These are phyloP conservation scores for Eclectus roratus DNA, from an alignment of 2,113 vertebrate genomes.

Conservation along the genomic window DNA sequence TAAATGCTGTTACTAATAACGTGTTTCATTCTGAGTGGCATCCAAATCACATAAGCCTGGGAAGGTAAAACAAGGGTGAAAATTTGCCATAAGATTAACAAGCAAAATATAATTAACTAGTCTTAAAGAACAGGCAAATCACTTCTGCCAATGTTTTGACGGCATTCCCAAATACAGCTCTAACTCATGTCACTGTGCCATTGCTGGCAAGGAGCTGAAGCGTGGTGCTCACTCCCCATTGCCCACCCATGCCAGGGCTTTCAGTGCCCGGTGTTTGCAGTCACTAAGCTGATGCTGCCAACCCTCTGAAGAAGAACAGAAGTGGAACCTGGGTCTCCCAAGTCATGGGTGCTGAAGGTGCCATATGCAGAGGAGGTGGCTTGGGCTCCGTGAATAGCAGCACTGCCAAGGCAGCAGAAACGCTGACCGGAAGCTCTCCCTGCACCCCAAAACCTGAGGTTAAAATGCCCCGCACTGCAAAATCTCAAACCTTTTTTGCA, in stretches of 20 bases:
- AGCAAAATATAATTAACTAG: neutral
- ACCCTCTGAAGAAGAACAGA: neutral
- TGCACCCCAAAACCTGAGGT: neutral
- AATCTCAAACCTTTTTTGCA: neutral
- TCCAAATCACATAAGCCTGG: neutral
- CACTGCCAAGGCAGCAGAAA: neutral
- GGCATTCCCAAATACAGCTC: neutral
- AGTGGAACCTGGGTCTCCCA: neutral
- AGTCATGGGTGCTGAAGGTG: neutral
- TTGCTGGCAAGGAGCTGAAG: neutral
- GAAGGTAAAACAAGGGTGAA: neutral
- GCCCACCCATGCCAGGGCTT: too few species aligned
- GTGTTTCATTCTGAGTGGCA: neutral
- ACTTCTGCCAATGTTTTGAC: fast-evolving
- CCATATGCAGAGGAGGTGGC: neutral
- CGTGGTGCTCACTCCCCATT: neutral
- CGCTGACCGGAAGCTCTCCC: neutral
- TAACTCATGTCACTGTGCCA: neutral
- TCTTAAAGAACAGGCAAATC: neutral
- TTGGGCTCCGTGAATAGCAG: neutral
- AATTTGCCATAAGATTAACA: neutral
- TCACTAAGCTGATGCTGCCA: neutral
- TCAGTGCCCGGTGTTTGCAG: too few species aligned
- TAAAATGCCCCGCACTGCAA: neutral
- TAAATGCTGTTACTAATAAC: neutral